Percentiles rank a stretch among this genome's conserved stretches.
Conservation (phyloP, 92 coral and sea anemone species). For the Zoanthus sansibaricus region DNA sequence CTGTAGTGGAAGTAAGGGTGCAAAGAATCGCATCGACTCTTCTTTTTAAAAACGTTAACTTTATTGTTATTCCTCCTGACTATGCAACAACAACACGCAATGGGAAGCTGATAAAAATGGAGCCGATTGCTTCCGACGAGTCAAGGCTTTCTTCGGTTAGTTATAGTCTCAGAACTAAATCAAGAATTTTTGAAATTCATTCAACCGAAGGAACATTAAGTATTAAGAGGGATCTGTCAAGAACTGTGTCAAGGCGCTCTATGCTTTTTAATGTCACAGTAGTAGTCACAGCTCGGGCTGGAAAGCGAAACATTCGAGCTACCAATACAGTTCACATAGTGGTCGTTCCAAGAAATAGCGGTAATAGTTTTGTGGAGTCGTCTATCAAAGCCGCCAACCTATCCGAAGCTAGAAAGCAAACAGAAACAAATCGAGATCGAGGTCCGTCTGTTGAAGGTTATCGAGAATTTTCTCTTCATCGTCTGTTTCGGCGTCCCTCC, state of each 20-base stretch:
- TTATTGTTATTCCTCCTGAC: slow-evolving; percentile 22
- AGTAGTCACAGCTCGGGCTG: slow-evolving; percentile 46
- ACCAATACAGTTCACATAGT: slow-evolving; percentile 75
- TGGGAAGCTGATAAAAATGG: neutral
- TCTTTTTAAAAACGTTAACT: slow-evolving; percentile 21
- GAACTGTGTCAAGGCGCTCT: slow-evolving; percentile 8
- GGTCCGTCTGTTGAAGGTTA: slow-evolving; percentile 33
- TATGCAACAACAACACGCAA: slow-evolving; percentile 6
- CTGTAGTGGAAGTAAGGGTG: slow-evolving; percentile 67
- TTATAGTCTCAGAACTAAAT: slow-evolving; percentile 26
- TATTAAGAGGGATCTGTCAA: slow-evolving; percentile 29
- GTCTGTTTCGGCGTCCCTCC: slow-evolving; percentile 92
- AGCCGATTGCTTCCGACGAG: slow-evolving; percentile 11
- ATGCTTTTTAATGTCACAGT: slow-evolving; percentile 51
- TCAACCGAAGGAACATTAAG: slow-evolving; percentile 30
- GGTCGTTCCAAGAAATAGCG: slow-evolving; percentile 87
- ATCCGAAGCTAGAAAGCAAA: slow-evolving; percentile 42
- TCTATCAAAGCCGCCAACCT: slow-evolving; percentile 75
- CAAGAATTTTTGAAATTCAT: slow-evolving; percentile 34
- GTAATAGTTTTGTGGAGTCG: slow-evolving; percentile 80
- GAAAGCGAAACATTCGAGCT: slow-evolving; percentile 54
- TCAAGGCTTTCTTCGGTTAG: slow-evolving; percentile 15
- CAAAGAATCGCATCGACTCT: neutral
- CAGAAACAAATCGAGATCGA: slow-evolving; percentile 45
- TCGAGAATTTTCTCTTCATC: slow-evolving; percentile 86